These are phyloP conservation scores for Lacanobia oleracea DNA, from an alignment of 2,888 invertebrate genomes.

Conservation along the genomic window DNA sequence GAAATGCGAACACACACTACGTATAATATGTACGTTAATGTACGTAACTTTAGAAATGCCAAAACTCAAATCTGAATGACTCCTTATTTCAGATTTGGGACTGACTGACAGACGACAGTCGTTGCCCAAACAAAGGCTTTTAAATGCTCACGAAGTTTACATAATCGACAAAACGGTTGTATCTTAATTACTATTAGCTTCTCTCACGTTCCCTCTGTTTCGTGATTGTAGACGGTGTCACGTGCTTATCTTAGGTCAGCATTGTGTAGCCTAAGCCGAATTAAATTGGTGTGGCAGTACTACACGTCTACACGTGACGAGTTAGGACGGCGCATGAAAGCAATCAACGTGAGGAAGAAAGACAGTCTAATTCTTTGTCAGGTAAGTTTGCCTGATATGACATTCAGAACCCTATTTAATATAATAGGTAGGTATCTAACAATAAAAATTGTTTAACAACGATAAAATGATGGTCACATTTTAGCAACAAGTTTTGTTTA, in stretches of 20 bases:
- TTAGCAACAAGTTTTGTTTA: too few relatives aligned
- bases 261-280: slow-evolving; percentile 19
- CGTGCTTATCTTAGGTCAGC: slow-evolving; percentile 18
- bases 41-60: too few relatives aligned
- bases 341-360: slow-evolving; percentile 1
- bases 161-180: slow-evolving; percentile 13
- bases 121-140: slow-evolving; percentile 3
- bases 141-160: not conserved
- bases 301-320: slow-evolving; percentile 44
- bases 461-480: too few relatives aligned
- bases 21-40: too few relatives aligned
- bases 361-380: not conserved
- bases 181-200: slow-evolving; percentile 7
- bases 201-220: slow-evolving; percentile 31
- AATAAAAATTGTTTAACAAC: too few relatives aligned
- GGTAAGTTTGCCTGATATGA: not conserved
- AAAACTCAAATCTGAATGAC: not conserved
- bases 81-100: not conserved
- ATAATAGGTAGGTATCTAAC: too few relatives aligned
- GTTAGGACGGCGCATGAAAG: slow-evolving; percentile 16
- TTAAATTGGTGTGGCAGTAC: slow-evolving; percentile 12
- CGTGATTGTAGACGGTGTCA: slow-evolving; percentile 11
- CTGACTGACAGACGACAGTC: not conserved
- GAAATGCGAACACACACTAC: not conserved
- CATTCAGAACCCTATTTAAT: not conserved